Evolutionary conservation across 2,888 invertebrate genomes (phyloP).

Genomic region (Drosophila helvetica): DNA sequence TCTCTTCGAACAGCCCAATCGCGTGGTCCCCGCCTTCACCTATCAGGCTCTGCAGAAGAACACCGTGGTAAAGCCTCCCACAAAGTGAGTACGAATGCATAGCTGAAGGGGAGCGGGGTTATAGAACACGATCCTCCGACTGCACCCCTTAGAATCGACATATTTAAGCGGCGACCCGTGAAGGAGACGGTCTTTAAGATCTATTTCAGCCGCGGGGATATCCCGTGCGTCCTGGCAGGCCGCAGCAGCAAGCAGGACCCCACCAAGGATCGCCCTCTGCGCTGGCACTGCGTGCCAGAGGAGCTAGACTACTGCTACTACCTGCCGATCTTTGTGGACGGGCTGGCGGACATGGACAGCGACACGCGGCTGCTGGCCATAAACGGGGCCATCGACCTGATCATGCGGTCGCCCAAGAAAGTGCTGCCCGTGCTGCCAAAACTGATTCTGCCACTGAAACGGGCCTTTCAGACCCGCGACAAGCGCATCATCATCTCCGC

Average conservation of each 20-base stretch:
- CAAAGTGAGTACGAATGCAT: slow-evolving; percentile 66
- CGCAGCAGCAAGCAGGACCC: slow-evolving; percentile 68
- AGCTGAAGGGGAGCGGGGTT: background rate
- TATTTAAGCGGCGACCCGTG: slow-evolving; percentile 74
- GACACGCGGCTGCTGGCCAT: slow-evolving; percentile 94
- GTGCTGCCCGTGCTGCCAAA: slow-evolving; percentile 94
- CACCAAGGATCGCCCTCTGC: slow-evolving; percentile 78
- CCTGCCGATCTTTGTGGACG: slow-evolving; percentile 97
- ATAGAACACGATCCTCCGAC: background rate
- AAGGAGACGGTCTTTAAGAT: slow-evolving; percentile 82
- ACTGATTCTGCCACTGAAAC: slow-evolving; percentile 95
- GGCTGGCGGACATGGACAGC: slow-evolving; percentile 91
- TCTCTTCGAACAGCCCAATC: slow-evolving; percentile 52
- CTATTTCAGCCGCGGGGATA: slow-evolving; percentile 82
- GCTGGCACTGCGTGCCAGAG: slow-evolving; percentile 81
- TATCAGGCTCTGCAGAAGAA: slow-evolving; percentile 82
- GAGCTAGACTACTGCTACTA: slow-evolving; percentile 95
- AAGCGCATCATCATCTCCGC: slow-evolving; percentile 92
- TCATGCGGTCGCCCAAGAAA: slow-evolving; percentile 85
- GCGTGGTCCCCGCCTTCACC: slow-evolving; percentile 82
- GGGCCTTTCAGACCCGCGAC: slow-evolving; percentile 93
- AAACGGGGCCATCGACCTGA: slow-evolving; percentile 93
- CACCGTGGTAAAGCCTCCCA: slow-evolving; percentile 80
- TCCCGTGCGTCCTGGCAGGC: slow-evolving; percentile 79
- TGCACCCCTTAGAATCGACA: slow-evolving; percentile 65